Percentiles rank a stretch among this genome's conserved stretches.
These are phyloP conservation scores for Hyperoplus immaculatus DNA, from an alignment of 2,797 vertebrate species.

Conservation along the genomic window DNA sequence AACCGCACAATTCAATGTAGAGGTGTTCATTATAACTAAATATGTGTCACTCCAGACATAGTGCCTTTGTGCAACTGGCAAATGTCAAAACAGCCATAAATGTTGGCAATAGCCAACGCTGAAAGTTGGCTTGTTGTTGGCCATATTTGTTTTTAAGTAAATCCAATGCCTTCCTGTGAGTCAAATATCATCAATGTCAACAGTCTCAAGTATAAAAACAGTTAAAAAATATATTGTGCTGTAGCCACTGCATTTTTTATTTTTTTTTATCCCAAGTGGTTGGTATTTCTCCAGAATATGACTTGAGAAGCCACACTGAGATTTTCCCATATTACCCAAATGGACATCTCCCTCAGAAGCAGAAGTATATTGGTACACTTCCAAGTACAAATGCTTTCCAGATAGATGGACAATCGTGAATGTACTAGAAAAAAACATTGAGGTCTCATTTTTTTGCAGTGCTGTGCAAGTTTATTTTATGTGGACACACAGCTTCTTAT, in stretches of 20 bases:
- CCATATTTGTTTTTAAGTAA: not conserved
- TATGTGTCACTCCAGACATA: not conserved
- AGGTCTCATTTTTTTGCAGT: not conserved
- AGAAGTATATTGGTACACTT: not conserved
- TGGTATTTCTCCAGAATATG: not conserved
- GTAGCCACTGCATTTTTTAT: not conserved
- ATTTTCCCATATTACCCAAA: not conserved
- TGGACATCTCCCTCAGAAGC: slow-evolving; percentile 1
- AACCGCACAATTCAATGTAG: too few relatives aligned
- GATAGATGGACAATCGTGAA: not conserved
- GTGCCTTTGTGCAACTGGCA: not conserved
- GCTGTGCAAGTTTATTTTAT: slow-evolving; percentile 15
- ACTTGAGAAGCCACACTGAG: not conserved
- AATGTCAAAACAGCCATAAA: not conserved
- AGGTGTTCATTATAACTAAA: not conserved
- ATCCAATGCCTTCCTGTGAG: not conserved
- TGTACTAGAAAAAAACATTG: not conserved
- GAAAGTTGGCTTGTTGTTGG: not conserved
- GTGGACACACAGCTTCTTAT: not conserved
- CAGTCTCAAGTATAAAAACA: slow-evolving; percentile 7
- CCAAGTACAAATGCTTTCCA: not conserved
- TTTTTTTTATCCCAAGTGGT: not conserved
- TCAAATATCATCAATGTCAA: not conserved
- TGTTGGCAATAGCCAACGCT: not conserved
- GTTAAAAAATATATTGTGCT: not conserved